phyloP scores from a whole-genome alignment of 2,113 vertebrate species.

The Alaudala cheleensis region DNA sequence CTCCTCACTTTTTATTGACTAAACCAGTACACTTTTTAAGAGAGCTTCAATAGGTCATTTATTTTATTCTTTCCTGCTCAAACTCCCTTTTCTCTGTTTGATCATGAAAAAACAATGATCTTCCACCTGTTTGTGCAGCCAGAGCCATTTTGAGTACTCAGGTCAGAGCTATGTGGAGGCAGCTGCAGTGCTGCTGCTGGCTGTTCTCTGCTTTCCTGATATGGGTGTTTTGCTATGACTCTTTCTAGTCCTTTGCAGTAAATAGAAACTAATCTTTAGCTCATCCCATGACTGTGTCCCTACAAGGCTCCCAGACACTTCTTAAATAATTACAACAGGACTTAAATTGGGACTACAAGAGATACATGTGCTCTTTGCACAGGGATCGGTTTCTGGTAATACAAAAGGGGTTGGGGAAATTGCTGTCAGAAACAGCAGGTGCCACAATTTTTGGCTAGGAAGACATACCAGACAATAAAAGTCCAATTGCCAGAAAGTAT shows the following conservation, averaged over 20 bases:
- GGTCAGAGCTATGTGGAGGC: background rate
- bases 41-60: background rate
- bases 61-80: background rate
- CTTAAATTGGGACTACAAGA: background rate
- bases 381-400: conserved; percentile 8
- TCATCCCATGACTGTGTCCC: background rate
- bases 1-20: background rate
- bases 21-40: background rate
- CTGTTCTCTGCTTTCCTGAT: background rate
- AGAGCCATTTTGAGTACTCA: background rate
- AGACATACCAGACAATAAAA: conserved; percentile 8
- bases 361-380: background rate
- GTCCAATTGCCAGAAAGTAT: conserved; percentile 2
- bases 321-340: conserved; percentile 18
- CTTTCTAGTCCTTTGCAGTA: conserved; percentile 2
- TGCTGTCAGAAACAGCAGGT: background rate
- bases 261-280: conserved; percentile 45
- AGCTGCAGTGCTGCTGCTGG: background rate
- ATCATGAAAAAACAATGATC: background rate
- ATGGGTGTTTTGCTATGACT: background rate
- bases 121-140: background rate
- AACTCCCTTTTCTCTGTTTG: background rate
- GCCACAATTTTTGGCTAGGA: background rate
- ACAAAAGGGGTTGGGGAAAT: background rate
- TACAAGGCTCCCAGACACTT: background rate